A percentile compares a stretch with the other conserved stretches of the same genome.
Evolutionary conservation across 1,140 invertebrate genomes (phyloP).

Genomic region (Anoplophora glabripennis): DNA sequence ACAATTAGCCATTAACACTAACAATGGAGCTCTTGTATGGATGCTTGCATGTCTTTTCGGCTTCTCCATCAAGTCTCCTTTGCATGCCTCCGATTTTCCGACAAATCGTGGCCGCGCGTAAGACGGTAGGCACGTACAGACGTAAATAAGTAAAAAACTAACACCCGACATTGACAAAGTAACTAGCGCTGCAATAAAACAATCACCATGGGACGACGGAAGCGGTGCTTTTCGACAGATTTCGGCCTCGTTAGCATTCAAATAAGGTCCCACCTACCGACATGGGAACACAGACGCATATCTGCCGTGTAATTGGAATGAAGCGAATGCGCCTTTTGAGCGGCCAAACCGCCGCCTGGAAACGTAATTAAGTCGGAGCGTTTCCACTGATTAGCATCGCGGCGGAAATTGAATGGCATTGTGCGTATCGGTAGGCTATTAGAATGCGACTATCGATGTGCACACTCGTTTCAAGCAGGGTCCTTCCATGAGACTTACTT

Average conservation of each 20-base stretch:
- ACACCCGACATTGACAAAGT: too few species aligned
- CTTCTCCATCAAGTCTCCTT: too few species aligned
- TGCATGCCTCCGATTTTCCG: too few species aligned
- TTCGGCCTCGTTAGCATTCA: conserved; percentile 46
- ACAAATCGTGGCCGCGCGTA: too few species aligned
- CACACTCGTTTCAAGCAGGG: background rate
- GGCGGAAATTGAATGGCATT: conserved; percentile 3
- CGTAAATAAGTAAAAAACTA: too few species aligned
- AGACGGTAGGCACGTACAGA: too few species aligned
- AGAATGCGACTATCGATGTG: conserved; percentile 9
- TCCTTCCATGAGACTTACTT: too few species aligned
- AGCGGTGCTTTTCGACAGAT: conserved; percentile 44
- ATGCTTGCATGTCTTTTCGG: too few species aligned
- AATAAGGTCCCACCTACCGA: conserved; percentile 43
- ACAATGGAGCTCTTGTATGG: too few species aligned
- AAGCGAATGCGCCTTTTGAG: background rate
- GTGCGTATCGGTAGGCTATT: conserved; percentile 7
- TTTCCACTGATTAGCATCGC: conserved; percentile 12
- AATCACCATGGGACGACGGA: conserved; percentile 27
- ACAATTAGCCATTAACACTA: too few species aligned
- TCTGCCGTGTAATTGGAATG: conserved; percentile 38
- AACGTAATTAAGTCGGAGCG: conserved; percentile 7
- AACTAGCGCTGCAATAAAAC: conserved; percentile 10
- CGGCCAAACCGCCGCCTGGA: background rate
- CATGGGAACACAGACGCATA: conserved; percentile 44